phyloP scores from a whole-genome alignment of 64 coral and sea anemone genomes.

The Trachythela sp. region DNA sequence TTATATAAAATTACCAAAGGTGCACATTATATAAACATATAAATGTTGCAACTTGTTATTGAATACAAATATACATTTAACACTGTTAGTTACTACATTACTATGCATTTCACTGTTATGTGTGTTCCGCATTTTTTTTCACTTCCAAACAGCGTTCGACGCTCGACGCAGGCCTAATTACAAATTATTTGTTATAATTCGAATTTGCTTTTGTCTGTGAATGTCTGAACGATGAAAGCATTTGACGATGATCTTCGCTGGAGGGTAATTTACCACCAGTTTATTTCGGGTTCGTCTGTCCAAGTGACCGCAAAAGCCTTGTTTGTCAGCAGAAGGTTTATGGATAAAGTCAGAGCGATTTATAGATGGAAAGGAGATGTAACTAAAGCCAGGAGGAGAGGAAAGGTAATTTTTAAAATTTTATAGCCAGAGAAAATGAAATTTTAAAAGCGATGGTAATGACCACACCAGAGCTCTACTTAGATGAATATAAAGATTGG shows the following conservation, averaged over 20 bases:
- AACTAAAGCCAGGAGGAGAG: not conserved
- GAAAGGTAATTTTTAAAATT: not conserved
- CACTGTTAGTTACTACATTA: too few species aligned
- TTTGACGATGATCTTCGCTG: constrained; percentile 4
- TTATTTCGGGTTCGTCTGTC: not conserved
- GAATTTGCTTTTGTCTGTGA: not conserved
- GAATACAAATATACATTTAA: too few species aligned
- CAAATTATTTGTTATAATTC: not conserved
- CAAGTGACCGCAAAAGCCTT: not conserved
- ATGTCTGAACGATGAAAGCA: not conserved
- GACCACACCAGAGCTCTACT: constrained; percentile 25
- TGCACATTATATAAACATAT: too few species aligned
- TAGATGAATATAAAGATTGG: constrained; percentile 28
- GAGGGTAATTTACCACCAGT: constrained; percentile 9
- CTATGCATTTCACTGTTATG: constrained; percentile 19
- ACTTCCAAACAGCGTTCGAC: not conserved
- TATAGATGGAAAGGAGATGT: not conserved
- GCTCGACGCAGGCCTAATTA: constrained; percentile 11
- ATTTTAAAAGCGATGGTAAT: too few species aligned
- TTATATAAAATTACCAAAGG: too few species aligned
- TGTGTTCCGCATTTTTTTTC: not conserved
- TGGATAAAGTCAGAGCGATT: constrained; percentile 3
- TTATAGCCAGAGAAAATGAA: too few species aligned
- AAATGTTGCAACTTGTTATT: too few species aligned
- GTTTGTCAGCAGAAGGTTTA: not conserved